These are phyloP conservation scores for Pelecanoides urinatrix DNA, from an alignment of 2,113 vertebrate species.

Conservation along the genomic window DNA sequence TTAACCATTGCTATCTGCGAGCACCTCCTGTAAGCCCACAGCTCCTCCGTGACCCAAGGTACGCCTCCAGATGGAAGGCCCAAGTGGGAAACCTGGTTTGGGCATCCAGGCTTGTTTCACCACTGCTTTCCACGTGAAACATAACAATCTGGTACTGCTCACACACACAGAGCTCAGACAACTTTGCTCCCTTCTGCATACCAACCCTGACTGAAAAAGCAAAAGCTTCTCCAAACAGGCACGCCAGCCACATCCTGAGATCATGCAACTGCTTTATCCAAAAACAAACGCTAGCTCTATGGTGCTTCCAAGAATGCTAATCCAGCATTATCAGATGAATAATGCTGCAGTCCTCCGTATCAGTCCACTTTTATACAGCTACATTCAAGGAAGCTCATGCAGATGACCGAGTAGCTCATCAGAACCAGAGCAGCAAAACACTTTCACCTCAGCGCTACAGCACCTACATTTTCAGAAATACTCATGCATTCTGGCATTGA, in stretches of 20 bases:
- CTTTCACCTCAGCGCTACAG: not conserved
- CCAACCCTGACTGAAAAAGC: not conserved
- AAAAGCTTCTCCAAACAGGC: slow-evolving; percentile 27
- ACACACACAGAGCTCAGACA: not conserved
- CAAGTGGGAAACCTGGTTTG: not conserved
- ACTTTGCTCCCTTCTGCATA: not conserved
- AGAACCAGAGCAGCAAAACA: not conserved
- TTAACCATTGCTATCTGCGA: rapidly evolving
- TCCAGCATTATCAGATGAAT: not conserved
- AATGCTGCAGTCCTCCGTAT: not conserved
- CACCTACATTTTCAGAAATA: not conserved
- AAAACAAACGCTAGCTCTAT: not conserved
- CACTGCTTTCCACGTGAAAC: not conserved
- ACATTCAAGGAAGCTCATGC: not conserved
- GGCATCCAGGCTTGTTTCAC: not conserved
- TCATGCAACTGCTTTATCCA: not conserved
- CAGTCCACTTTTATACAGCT: not conserved
- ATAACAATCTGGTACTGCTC: not conserved
- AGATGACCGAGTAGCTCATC: not conserved
- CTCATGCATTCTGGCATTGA: not conserved
- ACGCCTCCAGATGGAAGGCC: not conserved
- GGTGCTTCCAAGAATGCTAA: not conserved
- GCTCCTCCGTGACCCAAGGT: not conserved
- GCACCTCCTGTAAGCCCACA: not conserved
- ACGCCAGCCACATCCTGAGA: not conserved